Conservation (phyloP, 2,888 invertebrate genomes). For the Monopis laevigella region DNA sequence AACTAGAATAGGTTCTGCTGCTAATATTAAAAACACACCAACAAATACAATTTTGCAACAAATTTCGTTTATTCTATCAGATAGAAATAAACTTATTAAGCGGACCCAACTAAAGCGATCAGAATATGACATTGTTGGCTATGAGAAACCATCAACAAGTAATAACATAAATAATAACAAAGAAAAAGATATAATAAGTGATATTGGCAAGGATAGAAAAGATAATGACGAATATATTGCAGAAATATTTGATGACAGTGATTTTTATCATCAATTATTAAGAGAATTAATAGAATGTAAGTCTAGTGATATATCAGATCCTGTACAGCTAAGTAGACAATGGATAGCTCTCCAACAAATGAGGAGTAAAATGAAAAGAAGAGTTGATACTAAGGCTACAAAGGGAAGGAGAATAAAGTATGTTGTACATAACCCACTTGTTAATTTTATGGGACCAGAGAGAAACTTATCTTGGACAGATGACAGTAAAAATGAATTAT, state of each 20-base stretch:
- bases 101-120: constrained; percentile 84
- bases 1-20: constrained; percentile 77
- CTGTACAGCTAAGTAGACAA: constrained; percentile 85
- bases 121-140: constrained; percentile 75
- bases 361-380: constrained; percentile 90
- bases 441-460: constrained; percentile 92
- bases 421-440: constrained; percentile 83
- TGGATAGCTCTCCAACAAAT: constrained; percentile 93
- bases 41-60: constrained; percentile 77
- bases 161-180: constrained; percentile 25
- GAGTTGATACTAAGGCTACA: constrained; percentile 92
- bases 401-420: constrained; percentile 93
- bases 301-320: constrained; percentile 83
- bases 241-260: constrained; percentile 96
- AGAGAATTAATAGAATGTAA: constrained; percentile 93
- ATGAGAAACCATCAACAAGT: constrained; percentile 29
- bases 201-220: constrained; percentile 33
- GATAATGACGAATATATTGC: constrained; percentile 71
- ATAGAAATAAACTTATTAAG: constrained; percentile 78
- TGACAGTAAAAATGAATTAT: constrained; percentile 82
- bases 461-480: constrained; percentile 75
- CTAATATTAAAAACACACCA: constrained; percentile 69
- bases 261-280: constrained; percentile 94
- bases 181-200: constrained; percentile 21
- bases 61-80: constrained; percentile 85